Conservation (phyloP, 2,888 invertebrate species). For the Serripes groenlandicus region DNA sequence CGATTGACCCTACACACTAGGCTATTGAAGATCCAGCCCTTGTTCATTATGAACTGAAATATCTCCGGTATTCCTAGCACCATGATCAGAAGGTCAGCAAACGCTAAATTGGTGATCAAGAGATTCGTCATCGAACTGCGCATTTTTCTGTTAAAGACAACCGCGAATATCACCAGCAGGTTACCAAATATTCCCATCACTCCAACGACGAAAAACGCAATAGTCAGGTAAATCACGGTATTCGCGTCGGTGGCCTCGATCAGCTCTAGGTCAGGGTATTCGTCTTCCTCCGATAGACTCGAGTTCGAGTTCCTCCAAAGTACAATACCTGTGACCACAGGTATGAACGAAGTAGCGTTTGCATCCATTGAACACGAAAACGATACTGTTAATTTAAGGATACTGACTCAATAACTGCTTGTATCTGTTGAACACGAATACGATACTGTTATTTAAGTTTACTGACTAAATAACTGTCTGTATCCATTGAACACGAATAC, state of each 20-base stretch:
- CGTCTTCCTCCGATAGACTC: not conserved
- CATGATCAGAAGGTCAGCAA: slow-evolving; percentile 86
- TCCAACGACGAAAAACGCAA: slow-evolving; percentile 83
- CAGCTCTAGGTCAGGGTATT: not conserved
- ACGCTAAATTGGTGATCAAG: slow-evolving; percentile 85
- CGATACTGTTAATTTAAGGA: no score
- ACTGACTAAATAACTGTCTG: no score
- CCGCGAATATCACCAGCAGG: slow-evolving; percentile 84
- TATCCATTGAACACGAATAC: no score
- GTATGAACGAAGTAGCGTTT: slow-evolving; percentile 32
- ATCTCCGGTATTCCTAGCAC: slow-evolving; percentile 86
- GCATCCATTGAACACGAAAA: no score
- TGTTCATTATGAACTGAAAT: slow-evolving; percentile 84
- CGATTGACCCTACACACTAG: slow-evolving; percentile 64
- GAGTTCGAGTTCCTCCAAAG: slow-evolving; percentile 3
- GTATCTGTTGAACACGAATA: no score
- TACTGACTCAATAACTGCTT: no score
- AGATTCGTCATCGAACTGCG: slow-evolving; percentile 85
- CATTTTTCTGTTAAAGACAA: slow-evolving; percentile 85
- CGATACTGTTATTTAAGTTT: no score
- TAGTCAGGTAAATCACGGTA: slow-evolving; percentile 50
- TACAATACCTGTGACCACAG: slow-evolving; percentile 42
- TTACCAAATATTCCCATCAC: slow-evolving; percentile 85
- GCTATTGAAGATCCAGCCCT: slow-evolving; percentile 68
- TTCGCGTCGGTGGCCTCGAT: slow-evolving; percentile 44